Base-by-base conservation (phyloP, 2,888 invertebrate genomes). In the Euzophera pinguis region DNA sequence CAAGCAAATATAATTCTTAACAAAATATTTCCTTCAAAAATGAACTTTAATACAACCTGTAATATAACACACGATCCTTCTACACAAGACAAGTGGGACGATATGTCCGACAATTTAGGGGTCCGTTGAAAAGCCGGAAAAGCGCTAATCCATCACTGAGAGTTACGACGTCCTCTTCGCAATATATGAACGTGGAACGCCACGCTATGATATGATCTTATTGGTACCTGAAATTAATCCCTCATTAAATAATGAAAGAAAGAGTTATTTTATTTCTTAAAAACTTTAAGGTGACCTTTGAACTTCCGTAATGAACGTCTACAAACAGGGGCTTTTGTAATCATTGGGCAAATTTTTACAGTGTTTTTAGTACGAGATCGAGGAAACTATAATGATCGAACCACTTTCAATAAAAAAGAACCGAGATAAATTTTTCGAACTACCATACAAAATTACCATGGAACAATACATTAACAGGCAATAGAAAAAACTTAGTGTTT, bases 61-160 rank as follows among this genome's bases (percentile, higher is more conserved):
- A 45, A 32, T 16, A 16, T 13, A 39, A 45, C 32, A 32, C 22
- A 12, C 29, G 12, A 12, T 29, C 22, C 22, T 22, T 22, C 22
- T 5, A 22, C 22, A 50, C 49, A 41, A 38, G 48, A 38, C 10
- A 9, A 29, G 32, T 32, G 49, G 48, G 38, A 50, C 37, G 37
- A 13, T 35, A 32, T 14, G 14, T 29, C 32, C 57, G 56, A 67
- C 71, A 74, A 72, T 83, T 83, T 79, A 73, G 75, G 78, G 75
- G 71, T 71, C 73, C 72, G 83, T 67, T 84, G 81, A 81, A 81
- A 82, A 81, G 80, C 81, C 82, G 83, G 81, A 86, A 84, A 81
- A 80, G 81, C 77, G 73, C 72, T 75, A 78, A 84, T 84, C 82
- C 77, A 82, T 84, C 84, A 83, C 77, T 37, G 64, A 76, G 83